Evolutionary conservation across 2,113 vertebrate genomes (phyloP).

Genomic region (Capreolus pygargus): DNA sequence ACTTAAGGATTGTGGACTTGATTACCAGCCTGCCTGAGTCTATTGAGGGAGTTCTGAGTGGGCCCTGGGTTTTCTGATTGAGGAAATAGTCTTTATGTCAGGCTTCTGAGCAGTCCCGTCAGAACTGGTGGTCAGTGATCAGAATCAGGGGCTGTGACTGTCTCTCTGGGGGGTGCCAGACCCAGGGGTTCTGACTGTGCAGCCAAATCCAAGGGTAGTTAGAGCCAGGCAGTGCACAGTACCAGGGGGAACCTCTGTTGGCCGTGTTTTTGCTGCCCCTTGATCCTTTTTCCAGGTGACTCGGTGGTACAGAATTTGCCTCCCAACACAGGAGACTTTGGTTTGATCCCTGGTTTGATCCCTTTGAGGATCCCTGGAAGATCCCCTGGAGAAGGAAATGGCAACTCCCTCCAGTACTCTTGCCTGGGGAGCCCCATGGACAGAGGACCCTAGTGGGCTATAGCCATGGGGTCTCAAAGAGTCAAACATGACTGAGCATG

Average conservation of each 20-base stretch:
- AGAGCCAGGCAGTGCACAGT: rapidly evolving
- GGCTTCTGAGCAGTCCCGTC: rapidly evolving
- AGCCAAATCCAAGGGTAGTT: background rate
- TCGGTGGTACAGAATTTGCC: background rate
- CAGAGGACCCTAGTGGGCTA: background rate
- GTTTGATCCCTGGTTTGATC: background rate
- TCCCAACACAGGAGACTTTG: background rate
- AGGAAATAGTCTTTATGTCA: background rate
- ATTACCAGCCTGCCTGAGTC: background rate
- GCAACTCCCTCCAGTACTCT: background rate
- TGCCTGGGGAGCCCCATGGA: background rate
- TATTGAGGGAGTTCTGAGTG: background rate
- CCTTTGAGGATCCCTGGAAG: background rate
- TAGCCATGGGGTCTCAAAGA: background rate
- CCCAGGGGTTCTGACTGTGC: background rate
- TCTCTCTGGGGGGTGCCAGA: rapidly evolving
- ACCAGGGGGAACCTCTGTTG: background rate
- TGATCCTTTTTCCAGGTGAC: background rate
- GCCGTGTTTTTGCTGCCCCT: background rate
- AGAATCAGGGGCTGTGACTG: background rate
- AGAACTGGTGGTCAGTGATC: background rate
- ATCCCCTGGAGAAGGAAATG: background rate
- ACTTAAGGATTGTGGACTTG: background rate
- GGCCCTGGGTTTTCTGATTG: background rate
- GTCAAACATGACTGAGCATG: background rate